A percentile compares a stretch with the other conserved stretches of the same genome.
These are phyloP conservation scores for Xiphorhynchus erythropygius DNA, from an alignment of 2,797 vertebrate species.

Conservation along the genomic window DNA sequence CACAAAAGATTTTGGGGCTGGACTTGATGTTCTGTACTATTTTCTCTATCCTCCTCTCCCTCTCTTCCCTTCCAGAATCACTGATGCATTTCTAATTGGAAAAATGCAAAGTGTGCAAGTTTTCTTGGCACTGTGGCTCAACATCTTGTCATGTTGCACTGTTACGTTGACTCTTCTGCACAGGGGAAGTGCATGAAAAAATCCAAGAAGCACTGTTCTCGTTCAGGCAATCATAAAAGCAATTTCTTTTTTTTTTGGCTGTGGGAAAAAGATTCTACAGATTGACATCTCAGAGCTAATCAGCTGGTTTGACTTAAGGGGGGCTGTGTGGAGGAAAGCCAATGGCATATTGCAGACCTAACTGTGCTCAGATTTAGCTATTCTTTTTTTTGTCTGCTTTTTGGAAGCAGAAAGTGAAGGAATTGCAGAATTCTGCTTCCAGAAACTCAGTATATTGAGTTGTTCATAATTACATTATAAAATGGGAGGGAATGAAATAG, in stretches of 20 bases:
- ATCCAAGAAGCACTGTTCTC: slow-evolving; percentile 10
- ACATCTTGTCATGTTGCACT: slow-evolving; percentile 15
- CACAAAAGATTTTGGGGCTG: not conserved
- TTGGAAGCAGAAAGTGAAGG: not conserved
- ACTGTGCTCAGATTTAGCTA: not conserved
- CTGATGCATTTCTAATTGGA: slow-evolving; percentile 26
- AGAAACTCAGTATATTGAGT: not conserved
- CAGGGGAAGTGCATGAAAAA: not conserved
- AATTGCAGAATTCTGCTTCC: not conserved
- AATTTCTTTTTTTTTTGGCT: not conserved
- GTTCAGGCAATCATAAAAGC: slow-evolving; percentile 10
- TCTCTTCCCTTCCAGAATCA: not conserved
- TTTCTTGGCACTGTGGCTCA: not conserved
- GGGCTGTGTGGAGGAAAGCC: not conserved
- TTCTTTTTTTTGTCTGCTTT: not conserved
- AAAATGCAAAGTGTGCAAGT: slow-evolving; percentile 34
- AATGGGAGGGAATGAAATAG: not conserved
- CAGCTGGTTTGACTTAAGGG: slow-evolving; percentile 29
- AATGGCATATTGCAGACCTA: not conserved
- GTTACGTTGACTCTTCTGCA: slow-evolving; percentile 13
- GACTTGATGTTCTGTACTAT: not conserved
- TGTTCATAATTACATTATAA: not conserved
- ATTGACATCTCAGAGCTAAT: not conserved
- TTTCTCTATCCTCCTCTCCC: not conserved
- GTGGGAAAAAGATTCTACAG: not conserved